Evolutionary conservation across 1,140 invertebrate genomes (phyloP).

Genomic region (Diploscapter pachys): DNA sequence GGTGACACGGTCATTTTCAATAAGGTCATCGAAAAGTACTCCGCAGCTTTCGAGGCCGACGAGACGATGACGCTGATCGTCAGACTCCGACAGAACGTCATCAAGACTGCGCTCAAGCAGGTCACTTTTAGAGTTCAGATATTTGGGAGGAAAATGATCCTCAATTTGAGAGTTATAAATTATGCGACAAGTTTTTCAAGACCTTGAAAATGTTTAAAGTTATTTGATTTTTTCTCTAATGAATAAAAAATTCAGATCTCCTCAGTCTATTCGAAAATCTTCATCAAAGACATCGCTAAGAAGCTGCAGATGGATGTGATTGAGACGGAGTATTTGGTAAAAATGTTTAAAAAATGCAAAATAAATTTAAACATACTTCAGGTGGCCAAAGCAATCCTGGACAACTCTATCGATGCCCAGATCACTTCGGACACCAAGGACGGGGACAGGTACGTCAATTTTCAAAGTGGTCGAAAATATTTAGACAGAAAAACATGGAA

Average conservation of each 20-base stretch:
- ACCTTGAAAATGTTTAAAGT: no score
- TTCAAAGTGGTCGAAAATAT: no score
- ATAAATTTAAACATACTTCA: no score
- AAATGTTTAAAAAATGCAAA: no score
- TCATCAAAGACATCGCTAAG: conserved; percentile 84
- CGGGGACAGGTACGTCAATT: conserved; percentile 66
- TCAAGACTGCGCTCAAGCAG: conserved; percentile 90
- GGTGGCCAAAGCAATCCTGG: conserved; percentile 94
- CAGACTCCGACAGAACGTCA: conserved; percentile 91
- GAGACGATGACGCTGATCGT: conserved; percentile 55
- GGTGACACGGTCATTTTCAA: conserved; percentile 91
- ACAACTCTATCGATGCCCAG: conserved; percentile 95
- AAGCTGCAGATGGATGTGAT: conserved; percentile 82
- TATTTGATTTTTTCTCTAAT: no score
- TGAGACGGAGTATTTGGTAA: conserved; percentile 93
- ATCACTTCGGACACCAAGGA: conserved; percentile 71
- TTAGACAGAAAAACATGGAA: no score
- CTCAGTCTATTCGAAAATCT: conserved; percentile 91
- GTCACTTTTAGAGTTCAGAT: no score
- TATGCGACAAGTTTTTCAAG: no score
- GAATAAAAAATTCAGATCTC: conserved; percentile 68
- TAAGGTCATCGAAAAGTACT: conserved; percentile 79
- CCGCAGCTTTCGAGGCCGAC: conserved; percentile 44
- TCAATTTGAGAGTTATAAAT: no score
- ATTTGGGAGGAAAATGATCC: no score